Evolutionary conservation across 2,113 vertebrate genomes (phyloP).

Genomic region (Saccopteryx leptura): DNA sequence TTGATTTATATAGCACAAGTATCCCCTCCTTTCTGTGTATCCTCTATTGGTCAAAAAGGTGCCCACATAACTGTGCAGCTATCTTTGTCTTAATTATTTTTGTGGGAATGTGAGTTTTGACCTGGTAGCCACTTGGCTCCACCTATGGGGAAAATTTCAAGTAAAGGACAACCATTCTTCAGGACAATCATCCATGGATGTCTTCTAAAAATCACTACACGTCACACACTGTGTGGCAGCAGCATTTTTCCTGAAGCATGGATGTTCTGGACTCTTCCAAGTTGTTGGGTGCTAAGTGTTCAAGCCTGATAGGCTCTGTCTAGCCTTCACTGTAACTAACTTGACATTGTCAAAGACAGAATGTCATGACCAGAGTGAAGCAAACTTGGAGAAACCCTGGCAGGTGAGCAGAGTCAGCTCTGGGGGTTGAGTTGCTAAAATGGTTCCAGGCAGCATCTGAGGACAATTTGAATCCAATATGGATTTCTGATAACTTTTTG

Average conservation of each 20-base stretch:
- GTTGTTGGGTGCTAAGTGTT: conserved; percentile 63
- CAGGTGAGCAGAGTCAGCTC: conserved; percentile 26
- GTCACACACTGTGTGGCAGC: conserved; percentile 55
- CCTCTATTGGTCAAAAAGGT: neutral
- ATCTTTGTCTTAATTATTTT: conserved; percentile 20
- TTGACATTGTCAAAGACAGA: conserved; percentile 67
- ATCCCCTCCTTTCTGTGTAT: conserved; percentile 11
- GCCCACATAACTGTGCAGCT: neutral
- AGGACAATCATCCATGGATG: conserved; percentile 80
- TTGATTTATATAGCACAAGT: neutral
- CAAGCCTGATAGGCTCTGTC: conserved; percentile 62
- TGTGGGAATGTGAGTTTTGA: conserved; percentile 23
- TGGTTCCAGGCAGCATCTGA: neutral
- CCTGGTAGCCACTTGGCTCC: neutral
- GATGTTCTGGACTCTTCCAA: conserved; percentile 79
- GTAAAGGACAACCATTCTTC: conserved; percentile 63
- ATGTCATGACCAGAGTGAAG: conserved; percentile 83
- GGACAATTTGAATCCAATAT: neutral
- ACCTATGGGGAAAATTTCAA: conserved; percentile 41
- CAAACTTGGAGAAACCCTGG: conserved; percentile 82
- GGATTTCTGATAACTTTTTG: conserved; percentile 33
- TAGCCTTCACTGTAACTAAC: conserved; percentile 83
- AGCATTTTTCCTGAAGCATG: conserved; percentile 67
- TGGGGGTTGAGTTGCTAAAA: neutral
- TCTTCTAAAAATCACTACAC: conserved; percentile 69